phyloP scores from a whole-genome alignment of 1,140 invertebrate genomes.

The Oncopeltus fasciatus region DNA sequence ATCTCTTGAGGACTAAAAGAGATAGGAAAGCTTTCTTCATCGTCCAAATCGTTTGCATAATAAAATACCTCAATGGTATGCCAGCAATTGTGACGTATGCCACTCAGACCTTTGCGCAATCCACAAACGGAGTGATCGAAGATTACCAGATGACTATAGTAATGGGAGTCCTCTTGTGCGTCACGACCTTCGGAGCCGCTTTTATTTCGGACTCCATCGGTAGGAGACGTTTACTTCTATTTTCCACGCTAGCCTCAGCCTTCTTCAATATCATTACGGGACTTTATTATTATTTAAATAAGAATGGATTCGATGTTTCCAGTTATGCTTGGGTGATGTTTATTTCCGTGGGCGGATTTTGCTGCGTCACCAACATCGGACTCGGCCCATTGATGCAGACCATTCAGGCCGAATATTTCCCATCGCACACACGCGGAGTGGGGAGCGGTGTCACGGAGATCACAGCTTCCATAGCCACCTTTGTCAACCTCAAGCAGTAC shows the following conservation, averaged over 20 bases:
- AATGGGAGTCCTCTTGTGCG: slow-evolving; percentile 26
- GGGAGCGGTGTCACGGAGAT: slow-evolving; percentile 20
- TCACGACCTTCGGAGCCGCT: slow-evolving; percentile 26
- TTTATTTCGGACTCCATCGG: slow-evolving; percentile 28
- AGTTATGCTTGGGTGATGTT: slow-evolving; percentile 27
- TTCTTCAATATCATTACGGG: slow-evolving; percentile 12
- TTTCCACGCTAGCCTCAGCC: slow-evolving; percentile 24
- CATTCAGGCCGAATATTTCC: slow-evolving; percentile 24
- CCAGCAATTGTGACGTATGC: slow-evolving; percentile 22
- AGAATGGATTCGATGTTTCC: slow-evolving; percentile 1
- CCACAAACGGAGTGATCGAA: slow-evolving; percentile 26
- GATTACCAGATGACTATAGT: slow-evolving; percentile 26
- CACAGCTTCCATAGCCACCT: slow-evolving; percentile 32
- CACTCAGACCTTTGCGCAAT: slow-evolving; percentile 33
- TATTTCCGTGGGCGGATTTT: slow-evolving; percentile 29
- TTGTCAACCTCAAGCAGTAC: slow-evolving; percentile 31
- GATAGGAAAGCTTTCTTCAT: slow-evolving; percentile 18
- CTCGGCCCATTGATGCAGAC: slow-evolving; percentile 26
- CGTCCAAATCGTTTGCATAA: slow-evolving; percentile 10
- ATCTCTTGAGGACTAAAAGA: slow-evolving; percentile 13
- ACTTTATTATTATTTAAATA: slow-evolving; percentile 13
- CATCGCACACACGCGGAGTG: slow-evolving; percentile 16
- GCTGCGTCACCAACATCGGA: slow-evolving; percentile 30
- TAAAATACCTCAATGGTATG: slow-evolving; percentile 21
- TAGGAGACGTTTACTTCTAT: slow-evolving; percentile 32